Base-by-base conservation (phyloP, 2,888 invertebrate genomes). In the Ernsta delagoae region DNA sequence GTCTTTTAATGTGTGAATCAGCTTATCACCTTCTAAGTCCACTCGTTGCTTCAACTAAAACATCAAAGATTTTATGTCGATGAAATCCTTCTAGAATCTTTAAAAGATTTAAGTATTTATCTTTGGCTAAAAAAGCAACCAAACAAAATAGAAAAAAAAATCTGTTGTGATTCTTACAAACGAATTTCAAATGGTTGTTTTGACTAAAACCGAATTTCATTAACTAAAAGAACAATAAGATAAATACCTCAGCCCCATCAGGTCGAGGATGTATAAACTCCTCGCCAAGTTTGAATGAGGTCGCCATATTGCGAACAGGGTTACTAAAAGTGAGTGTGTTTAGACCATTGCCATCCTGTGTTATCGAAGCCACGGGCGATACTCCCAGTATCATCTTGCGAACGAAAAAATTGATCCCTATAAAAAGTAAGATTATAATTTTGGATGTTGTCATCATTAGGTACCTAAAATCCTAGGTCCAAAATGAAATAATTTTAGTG, bases 211-310 rank as follows among this genome's bases (percentile, higher is more conserved):
- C 7, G 39, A 39, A 39, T 39, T 39, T 39, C 39, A 39, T 4
- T 1, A 39, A 39, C 31, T 31, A 31, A 31, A 31, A 31, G 3
- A 2, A 12, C 7, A 53, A 24, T 8, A 9, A 24, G 3, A 11
- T 4, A 31, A 5, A 31, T 54, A 54, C 54, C 54, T 54, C 31
- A 31, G 54, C 24, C 11, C 54, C 54, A 54, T 54, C 54, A 9
- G 54, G 54, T 11, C 54, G 54, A 54, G 31, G 9, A 31, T 54
- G 31, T 5, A 7, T 11, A 5, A 54, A 54, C 31, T 54, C 54
- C 31, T 54, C 54, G 11, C 54, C 54, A 31, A 31, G 54, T 54
- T 54, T 54, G 54, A 54, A 54, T 54, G 54, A 31, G 1, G 31
- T 54, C 24, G 8, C 31, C 9, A 54, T 54, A 54, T 31, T 54